phyloP scores from a whole-genome alignment of 2,888 invertebrate genomes.

The Melikaiella ostensackeni region DNA sequence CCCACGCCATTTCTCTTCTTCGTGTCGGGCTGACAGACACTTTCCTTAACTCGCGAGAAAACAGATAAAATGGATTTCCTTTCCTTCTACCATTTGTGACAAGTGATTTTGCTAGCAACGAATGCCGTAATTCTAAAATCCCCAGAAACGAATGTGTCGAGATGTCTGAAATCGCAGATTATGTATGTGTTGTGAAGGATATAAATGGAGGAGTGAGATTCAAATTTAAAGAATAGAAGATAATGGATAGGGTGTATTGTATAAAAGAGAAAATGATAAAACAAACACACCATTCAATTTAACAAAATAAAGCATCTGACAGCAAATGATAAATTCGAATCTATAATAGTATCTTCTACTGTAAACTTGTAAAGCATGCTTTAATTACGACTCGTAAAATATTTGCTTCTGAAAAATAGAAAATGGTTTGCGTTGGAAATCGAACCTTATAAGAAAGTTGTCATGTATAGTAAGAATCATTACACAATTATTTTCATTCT shows the following conservation, averaged over 20 bases:
- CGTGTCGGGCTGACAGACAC: conserved; percentile 58
- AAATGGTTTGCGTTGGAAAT: too few relatives aligned
- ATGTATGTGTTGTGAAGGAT: neutral
- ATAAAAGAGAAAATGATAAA: neutral
- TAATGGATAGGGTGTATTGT: neutral
- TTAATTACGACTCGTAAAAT: too few relatives aligned
- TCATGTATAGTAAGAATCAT: too few relatives aligned
- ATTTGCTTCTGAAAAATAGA: too few relatives aligned
- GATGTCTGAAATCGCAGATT: neutral
- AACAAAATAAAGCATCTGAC: neutral
- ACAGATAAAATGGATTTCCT: conserved; percentile 61
- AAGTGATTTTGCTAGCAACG: neutral
- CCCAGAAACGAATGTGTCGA: neutral
- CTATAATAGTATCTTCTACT: too few relatives aligned
- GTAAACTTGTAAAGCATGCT: too few relatives aligned
- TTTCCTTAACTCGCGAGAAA: conserved; percentile 62
- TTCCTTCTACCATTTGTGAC: conserved; percentile 24
- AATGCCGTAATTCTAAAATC: neutral
- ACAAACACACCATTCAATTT: neutral
- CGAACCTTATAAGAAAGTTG: too few relatives aligned
- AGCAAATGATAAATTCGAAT: too few relatives aligned
- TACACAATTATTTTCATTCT: too few relatives aligned
- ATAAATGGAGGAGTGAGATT: neutral
- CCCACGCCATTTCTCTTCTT: conserved; percentile 55
- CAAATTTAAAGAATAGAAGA: neutral